Conservation (phyloP, 2,797 vertebrate genomes). For the Falco columbarius region DNA sequence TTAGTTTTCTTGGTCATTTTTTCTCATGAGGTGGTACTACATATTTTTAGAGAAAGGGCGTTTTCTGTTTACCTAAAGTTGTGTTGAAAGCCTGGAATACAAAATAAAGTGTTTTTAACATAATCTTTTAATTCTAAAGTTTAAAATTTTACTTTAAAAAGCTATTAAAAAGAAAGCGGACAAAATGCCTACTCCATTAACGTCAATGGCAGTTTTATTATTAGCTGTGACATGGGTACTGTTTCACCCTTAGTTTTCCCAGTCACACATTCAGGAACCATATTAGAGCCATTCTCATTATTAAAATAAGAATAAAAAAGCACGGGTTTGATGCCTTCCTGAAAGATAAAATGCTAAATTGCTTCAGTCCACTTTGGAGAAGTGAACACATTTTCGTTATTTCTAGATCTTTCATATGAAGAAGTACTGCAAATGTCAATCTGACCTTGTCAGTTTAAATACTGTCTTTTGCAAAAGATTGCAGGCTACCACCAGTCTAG, state of each 20-base stretch:
- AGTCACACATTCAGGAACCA: background rate
- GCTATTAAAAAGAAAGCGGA: background rate
- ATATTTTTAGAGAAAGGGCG: background rate
- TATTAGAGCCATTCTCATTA: background rate
- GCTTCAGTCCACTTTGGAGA: background rate
- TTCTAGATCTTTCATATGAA: background rate
- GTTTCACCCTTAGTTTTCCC: background rate
- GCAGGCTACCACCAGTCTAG: background rate
- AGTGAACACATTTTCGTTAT: background rate
- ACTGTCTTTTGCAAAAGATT: background rate
- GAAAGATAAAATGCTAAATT: background rate
- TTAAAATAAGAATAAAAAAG: background rate
- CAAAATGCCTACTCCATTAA: background rate
- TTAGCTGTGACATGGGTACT: background rate
- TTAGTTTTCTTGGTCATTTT: background rate
- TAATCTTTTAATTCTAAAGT: background rate
- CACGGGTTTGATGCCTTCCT: background rate
- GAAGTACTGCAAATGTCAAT: background rate
- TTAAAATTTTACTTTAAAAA: background rate
- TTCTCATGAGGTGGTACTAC: background rate
- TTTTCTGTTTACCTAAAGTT: background rate
- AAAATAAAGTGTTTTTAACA: background rate
- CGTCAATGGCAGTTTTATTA: background rate
- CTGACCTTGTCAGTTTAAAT: constrained; percentile 16
- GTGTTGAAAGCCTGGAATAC: background rate